Base-by-base conservation (phyloP, 92 coral and sea anemone species). In the Nematostella vectensis region DNA sequence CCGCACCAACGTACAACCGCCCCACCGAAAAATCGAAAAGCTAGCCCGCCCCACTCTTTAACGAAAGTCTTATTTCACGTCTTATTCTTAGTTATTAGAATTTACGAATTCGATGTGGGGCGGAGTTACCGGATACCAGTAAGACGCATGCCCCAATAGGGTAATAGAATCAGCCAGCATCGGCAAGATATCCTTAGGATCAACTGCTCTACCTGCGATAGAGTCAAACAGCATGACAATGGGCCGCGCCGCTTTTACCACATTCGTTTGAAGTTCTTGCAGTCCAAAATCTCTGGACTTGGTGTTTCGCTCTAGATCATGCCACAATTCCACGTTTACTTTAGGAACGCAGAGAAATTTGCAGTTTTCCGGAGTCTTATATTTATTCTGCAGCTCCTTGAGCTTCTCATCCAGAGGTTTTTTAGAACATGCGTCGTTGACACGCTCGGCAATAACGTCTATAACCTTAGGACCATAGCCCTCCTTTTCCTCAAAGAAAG, bases 191-290 rank as follows among this genome's bases (percentile, higher is more conserved):
- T 24, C 28, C 25, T 28, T 15, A 1, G 62, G 21, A 4, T 61
- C 69, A 33, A 60, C n/a, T n/a, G n/a, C n/a, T n/a, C n/a, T n/a
- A n/a, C n/a, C n/a, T n/a, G n/a, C n/a, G n/a, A n/a, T n/a, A n/a
- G n/a, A n/a, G n/a, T n/a, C n/a, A n/a, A n/a, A n/a, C n/a, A n/a
- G n/a, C n/a, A n/a, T n/a, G n/a, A n/a, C n/a, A n/a, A n/a, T 45
- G 27, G 58, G 70, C n/a, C n/a, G n/a, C n/a, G n/a, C n/a, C n/a
- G n/a, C n/a, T n/a, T n/a, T n/a, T n/a, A n/a, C n/a, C n/a, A n/a
- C n/a, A n/a, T n/a, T n/a, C n/a, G n/a, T n/a, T 57, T 75, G 80
- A 28, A 68, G 27, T 48, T 74, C 76, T 30, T 69, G 77, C 4
- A 67, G 58, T 10, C 61, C 69, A 24, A 74, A 52, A 50, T 74